Conservation (phyloP, 1,140 invertebrate species). For the Ectropis grisescens region DNA sequence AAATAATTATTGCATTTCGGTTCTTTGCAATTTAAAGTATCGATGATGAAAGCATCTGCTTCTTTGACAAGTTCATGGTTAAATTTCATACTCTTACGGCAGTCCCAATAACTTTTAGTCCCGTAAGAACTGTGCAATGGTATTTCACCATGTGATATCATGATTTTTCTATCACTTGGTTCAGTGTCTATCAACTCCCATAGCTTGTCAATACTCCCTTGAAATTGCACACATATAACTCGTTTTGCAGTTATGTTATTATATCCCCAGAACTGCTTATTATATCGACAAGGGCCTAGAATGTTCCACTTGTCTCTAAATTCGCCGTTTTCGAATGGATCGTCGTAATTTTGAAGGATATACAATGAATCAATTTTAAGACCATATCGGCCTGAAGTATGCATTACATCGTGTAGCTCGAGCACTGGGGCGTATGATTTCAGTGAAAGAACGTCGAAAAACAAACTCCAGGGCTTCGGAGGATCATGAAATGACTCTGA, state of each 20-base stretch:
- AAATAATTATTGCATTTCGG: conserved; percentile 83
- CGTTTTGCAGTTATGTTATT: conserved; percentile 76
- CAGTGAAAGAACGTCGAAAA: conserved; percentile 90
- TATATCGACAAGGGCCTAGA: conserved; percentile 60
- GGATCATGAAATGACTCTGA: conserved; percentile 71
- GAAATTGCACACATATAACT: conserved; percentile 85
- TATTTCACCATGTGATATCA: conserved; percentile 91
- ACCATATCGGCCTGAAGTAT: conserved; percentile 31
- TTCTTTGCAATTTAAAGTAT: conserved; percentile 76
- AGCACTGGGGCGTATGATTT: conserved; percentile 86
- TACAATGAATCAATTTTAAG: conserved; percentile 81
- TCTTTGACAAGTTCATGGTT: conserved; percentile 76
- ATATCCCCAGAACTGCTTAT: conserved; percentile 63
- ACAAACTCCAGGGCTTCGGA: conserved; percentile 80
- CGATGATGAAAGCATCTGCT: conserved; percentile 79
- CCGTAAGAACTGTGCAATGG: conserved; percentile 91
- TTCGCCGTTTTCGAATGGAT: conserved; percentile 85
- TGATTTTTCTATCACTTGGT: conserved; percentile 69
- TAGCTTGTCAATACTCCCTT: conserved; percentile 82
- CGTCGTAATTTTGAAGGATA: conserved; percentile 87
- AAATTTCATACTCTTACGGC: conserved; percentile 93
- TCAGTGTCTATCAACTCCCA: conserved; percentile 64
- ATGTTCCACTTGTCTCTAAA: conserved; percentile 88
- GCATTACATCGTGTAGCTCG: conserved; percentile 88
- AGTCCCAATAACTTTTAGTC: conserved; percentile 85